These are phyloP conservation scores for Erethizon dorsatum DNA, from an alignment of 2,797 vertebrate species.

Conservation along the genomic window DNA sequence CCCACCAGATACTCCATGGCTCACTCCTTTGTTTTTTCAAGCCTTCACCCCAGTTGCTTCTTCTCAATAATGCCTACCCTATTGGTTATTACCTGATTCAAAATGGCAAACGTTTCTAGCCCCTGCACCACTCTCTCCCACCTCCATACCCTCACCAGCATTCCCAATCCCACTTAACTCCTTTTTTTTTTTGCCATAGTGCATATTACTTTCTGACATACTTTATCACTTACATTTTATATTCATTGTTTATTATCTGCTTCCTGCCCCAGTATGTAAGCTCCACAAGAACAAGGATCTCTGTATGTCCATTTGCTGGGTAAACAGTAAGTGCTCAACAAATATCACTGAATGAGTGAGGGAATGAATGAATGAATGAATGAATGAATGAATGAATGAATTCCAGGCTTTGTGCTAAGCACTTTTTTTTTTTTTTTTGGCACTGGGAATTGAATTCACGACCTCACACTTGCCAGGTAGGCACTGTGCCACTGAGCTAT, in stretches of 20 bases:
- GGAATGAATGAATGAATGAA: neutral
- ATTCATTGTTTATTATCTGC: neutral
- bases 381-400: neutral
- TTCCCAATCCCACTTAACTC: neutral
- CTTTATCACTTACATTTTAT: neutral
- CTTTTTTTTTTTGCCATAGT: neutral
- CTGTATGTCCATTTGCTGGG: neutral
- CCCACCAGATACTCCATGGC: neutral
- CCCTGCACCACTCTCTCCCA: neutral
- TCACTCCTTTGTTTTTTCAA: neutral
- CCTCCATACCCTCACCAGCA: neutral
- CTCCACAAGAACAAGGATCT: neutral
- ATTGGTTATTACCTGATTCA: neutral
- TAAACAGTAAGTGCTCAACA: neutral
- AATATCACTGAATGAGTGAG: neutral
- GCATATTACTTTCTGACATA: neutral
- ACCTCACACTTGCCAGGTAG: too few species aligned
- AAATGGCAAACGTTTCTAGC: neutral
- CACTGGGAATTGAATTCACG: too few species aligned
- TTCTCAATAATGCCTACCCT: neutral
- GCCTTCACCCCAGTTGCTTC: neutral
- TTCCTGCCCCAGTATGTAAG: neutral
- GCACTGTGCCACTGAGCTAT: too few species aligned
- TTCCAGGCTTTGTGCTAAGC: conserved; percentile 31
- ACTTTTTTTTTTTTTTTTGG: neutral